Conservation (phyloP, 2,888 invertebrate genomes). For the Spisula subtruncata region DNA sequence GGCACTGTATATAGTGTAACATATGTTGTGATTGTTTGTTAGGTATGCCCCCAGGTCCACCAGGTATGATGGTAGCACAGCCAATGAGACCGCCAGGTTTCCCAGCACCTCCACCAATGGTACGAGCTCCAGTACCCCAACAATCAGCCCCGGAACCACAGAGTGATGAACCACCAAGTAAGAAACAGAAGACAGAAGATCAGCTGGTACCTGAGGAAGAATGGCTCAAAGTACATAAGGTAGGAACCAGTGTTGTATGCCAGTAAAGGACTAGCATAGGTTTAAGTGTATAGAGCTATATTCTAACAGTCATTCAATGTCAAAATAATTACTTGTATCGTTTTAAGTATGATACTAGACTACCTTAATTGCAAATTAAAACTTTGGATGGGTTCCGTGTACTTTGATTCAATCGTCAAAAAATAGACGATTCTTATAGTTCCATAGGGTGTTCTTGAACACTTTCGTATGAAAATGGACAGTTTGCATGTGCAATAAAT, state of each 20-base stretch:
- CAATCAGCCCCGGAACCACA: conserved; percentile 64
- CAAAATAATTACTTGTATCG: no score
- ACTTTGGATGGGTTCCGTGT: no score
- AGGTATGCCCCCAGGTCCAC: conserved; percentile 77
- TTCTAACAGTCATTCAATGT: no score
- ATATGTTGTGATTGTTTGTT: background rate
- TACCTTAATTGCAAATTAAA: no score
- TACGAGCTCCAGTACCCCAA: conserved; percentile 69
- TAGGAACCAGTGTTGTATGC: background rate
- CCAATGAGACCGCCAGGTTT: conserved; percentile 72
- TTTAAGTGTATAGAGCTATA: no score
- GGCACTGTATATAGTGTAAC: background rate
- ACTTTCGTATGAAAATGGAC: no score
- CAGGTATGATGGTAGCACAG: conserved; percentile 69
- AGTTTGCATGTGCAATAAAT: no score
- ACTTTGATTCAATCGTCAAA: no score
- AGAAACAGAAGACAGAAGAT: conserved; percentile 97
- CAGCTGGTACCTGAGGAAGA: conserved; percentile 96
- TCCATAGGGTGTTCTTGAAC: no score
- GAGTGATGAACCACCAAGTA: conserved; percentile 94
- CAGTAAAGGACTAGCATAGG: no score
- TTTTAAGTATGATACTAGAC: no score
- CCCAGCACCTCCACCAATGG: conserved; percentile 75
- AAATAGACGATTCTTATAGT: no score
- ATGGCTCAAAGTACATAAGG: conserved; percentile 89